phyloP scores from a whole-genome alignment of 1,140 invertebrate genomes.

The Prorops nasuta region DNA sequence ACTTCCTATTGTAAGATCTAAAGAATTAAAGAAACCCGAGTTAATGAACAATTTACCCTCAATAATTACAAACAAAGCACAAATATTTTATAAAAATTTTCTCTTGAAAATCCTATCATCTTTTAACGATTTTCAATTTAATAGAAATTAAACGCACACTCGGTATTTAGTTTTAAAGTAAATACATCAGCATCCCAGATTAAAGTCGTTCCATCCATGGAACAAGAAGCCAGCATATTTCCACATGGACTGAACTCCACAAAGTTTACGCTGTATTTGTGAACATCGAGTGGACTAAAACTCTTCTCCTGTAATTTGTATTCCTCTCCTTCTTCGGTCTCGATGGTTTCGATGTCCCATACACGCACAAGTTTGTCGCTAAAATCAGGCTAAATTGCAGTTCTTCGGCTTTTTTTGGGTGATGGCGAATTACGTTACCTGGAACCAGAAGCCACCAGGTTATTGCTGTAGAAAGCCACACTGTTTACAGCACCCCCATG shows the following conservation, averaged over 20 bases:
- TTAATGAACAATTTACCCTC: no score
- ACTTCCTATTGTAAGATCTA: no score
- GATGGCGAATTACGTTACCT: slow-evolving; percentile 43
- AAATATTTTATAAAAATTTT: neutral
- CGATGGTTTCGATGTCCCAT: slow-evolving; percentile 47
- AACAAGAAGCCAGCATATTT: slow-evolving; percentile 68
- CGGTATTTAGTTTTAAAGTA: neutral
- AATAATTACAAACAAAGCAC: no score
- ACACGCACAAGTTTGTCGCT: slow-evolving; percentile 63
- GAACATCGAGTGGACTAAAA: slow-evolving; percentile 58
- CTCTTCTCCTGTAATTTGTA: slow-evolving; percentile 50
- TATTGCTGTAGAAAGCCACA: slow-evolving; percentile 56
- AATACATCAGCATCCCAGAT: slow-evolving; percentile 65
- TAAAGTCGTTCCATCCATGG: slow-evolving; percentile 70
- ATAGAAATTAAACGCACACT: neutral
- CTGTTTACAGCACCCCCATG: slow-evolving; percentile 61
- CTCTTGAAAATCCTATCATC: neutral
- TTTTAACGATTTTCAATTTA: no score
- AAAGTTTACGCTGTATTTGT: slow-evolving; percentile 65
- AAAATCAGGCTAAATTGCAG: neutral
- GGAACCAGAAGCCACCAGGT: slow-evolving; percentile 59
- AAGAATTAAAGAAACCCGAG: no score
- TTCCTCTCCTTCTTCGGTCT: slow-evolving; percentile 35
- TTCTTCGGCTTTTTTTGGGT: neutral
- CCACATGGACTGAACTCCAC: slow-evolving; percentile 68